These are phyloP conservation scores for Leucophenga varia DNA, from an alignment of 1,140 invertebrate genomes.

Conservation along the genomic window DNA sequence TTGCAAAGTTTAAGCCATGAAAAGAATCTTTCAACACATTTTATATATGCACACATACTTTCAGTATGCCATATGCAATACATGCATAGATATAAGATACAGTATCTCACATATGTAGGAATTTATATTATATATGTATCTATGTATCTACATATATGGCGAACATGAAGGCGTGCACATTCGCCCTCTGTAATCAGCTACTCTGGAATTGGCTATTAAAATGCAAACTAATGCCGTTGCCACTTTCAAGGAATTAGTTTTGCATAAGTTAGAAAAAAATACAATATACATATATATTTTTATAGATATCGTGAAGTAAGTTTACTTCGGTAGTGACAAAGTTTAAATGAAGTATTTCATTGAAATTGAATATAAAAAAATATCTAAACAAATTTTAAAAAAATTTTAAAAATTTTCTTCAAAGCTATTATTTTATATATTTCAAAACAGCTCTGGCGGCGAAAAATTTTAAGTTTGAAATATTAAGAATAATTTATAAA, in stretches of 20 bases:
- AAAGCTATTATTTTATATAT: too few species aligned
- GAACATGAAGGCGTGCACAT: too few species aligned
- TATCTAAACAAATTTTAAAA: neutral
- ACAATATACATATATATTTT: neutral
- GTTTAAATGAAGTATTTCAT: neutral
- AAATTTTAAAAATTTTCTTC: too few species aligned
- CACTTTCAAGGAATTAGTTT: slow-evolving; percentile 1
- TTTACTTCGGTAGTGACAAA: too few species aligned
- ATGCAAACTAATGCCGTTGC: slow-evolving; percentile 1
- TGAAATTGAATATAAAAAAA: neutral
- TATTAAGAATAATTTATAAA: too few species aligned
- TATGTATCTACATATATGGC: too few species aligned
- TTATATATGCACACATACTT: neutral
- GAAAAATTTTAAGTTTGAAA: too few species aligned
- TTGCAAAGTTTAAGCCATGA: neutral
- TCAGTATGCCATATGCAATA: neutral
- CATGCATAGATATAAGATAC: neutral
- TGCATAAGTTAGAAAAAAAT: slow-evolving; percentile 1
- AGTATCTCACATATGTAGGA: too few species aligned
- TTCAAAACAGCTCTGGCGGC: too few species aligned
- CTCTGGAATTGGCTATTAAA: neutral
- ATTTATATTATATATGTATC: too few species aligned
- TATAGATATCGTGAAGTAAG: too few species aligned
- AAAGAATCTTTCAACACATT: neutral
- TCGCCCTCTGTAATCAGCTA: too few species aligned